phyloP scores from a whole-genome alignment of 2,113 vertebrate genomes.

The Pristiophorus japonicus region DNA sequence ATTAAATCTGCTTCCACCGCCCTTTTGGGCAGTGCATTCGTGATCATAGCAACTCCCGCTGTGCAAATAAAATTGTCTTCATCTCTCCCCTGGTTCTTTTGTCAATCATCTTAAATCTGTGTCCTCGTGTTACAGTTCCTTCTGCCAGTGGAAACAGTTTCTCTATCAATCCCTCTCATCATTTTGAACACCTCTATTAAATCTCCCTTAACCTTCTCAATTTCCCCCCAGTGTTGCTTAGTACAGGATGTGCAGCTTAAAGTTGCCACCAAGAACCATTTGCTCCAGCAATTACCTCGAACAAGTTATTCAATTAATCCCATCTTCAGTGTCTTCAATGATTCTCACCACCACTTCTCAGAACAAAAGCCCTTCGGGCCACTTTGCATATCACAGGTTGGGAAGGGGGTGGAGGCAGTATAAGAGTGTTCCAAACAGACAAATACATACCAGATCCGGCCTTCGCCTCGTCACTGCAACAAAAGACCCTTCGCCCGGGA shows the following conservation, averaged over 20 bases:
- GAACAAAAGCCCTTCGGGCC: neutral
- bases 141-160: neutral
- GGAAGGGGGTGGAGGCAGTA: neutral
- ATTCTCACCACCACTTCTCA: neutral
- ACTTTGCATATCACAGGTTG: neutral
- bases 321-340: neutral
- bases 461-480: neutral
- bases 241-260: neutral
- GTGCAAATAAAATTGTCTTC: neutral
- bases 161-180: neutral
- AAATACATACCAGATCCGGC: neutral
- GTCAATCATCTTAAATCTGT: neutral
- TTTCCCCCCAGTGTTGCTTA: neutral
- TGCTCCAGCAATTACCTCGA: neutral
- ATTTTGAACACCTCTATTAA: neutral
- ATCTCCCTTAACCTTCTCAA: neutral
- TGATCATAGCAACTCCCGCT: neutral
- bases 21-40: neutral
- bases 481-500: neutral
- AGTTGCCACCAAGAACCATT: neutral
- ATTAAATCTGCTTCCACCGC: neutral
- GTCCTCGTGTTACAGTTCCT: neutral
- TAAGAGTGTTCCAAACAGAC: neutral
- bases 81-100: neutral
- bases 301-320: neutral